These are phyloP conservation scores for Elachura formosa DNA, from an alignment of 2,113 vertebrate genomes.

Conservation along the genomic window DNA sequence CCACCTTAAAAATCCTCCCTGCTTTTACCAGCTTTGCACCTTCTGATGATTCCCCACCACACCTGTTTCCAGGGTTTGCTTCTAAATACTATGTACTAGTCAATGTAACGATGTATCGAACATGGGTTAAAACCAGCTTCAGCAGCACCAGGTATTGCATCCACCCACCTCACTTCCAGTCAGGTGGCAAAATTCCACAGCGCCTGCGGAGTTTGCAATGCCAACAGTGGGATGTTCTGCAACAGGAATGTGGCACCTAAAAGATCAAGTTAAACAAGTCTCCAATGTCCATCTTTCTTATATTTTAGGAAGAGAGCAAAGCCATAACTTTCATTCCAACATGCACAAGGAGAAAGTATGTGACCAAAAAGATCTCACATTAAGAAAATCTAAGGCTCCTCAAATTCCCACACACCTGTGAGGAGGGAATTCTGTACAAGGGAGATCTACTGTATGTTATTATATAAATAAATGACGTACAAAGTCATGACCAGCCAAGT, in stretches of 20 bases:
- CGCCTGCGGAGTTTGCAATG: conserved; percentile 80
- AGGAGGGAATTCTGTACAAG: accelerated
- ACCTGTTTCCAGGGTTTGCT: not conserved
- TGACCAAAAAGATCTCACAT: not conserved
- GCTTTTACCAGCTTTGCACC: not conserved
- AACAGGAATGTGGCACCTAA: conserved; percentile 86
- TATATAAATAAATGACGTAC: not conserved
- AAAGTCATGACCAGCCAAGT: not conserved
- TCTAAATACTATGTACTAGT: not conserved
- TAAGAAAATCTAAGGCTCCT: not conserved
- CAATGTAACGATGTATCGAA: not conserved
- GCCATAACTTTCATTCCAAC: not conserved
- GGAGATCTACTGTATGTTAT: not conserved
- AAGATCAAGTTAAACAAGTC: not conserved
- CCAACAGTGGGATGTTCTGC: conserved; percentile 77
- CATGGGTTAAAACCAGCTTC: not conserved
- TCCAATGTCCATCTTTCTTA: not conserved
- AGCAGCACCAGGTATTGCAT: not conserved
- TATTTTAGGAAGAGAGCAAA: not conserved
- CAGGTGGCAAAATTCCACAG: conserved; percentile 78
- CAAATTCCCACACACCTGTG: not conserved
- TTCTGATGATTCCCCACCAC: not conserved
- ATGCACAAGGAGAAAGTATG: not conserved
- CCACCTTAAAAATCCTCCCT: not conserved
- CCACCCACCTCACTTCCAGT: conserved; percentile 77